These are phyloP conservation scores for Callorhinus ursinus DNA, from an alignment of 2,113 vertebrate species.

Conservation along the genomic window DNA sequence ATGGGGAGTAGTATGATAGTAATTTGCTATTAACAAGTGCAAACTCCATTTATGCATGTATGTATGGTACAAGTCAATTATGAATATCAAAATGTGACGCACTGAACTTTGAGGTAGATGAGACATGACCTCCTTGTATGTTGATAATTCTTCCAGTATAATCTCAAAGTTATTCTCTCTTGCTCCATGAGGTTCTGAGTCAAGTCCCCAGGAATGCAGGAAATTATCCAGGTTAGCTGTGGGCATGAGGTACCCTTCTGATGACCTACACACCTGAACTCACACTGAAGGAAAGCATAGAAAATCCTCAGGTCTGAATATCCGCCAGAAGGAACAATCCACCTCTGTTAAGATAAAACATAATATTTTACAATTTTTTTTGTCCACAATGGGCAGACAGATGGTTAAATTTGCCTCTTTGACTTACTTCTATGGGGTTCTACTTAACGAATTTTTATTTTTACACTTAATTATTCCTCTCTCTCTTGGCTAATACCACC, in stretches of 20 bases:
- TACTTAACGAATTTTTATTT: background rate
- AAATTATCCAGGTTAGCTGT: background rate
- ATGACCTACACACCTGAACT: background rate
- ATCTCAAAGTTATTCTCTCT: background rate
- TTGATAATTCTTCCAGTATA: background rate
- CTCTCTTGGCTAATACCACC: background rate
- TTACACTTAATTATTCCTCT: background rate
- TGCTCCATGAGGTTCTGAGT: background rate
- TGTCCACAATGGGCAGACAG: background rate
- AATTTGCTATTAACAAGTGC: background rate
- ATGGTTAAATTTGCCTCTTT: background rate
- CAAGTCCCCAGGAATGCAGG: background rate
- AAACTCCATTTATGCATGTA: background rate
- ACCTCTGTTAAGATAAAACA: background rate
- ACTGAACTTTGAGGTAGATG: background rate
- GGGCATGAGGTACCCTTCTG: background rate
- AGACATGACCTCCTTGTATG: background rate
- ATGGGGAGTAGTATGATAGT: background rate
- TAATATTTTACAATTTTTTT: background rate
- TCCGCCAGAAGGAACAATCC: background rate
- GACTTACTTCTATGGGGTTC: background rate
- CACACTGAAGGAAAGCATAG: background rate
- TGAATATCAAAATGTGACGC: background rate
- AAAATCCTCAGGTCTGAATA: background rate
- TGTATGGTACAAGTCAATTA: background rate